These are phyloP conservation scores for Bombus cullumanus DNA, from an alignment of 1,140 invertebrate genomes.

Conservation along the genomic window DNA sequence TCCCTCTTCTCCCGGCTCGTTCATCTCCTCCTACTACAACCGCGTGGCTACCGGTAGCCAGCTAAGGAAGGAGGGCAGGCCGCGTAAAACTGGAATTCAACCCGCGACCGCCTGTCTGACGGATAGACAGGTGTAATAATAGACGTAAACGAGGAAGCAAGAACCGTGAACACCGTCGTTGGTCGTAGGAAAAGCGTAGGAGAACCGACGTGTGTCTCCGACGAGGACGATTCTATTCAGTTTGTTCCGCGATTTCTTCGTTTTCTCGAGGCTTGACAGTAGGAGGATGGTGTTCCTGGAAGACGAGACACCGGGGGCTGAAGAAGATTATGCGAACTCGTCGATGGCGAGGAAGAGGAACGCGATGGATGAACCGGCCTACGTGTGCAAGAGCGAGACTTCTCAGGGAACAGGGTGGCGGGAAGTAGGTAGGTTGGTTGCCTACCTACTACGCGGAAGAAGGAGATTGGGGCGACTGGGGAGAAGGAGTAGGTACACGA, in stretches of 20 bases:
- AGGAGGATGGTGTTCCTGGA: background rate
- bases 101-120: conserved; percentile 61
- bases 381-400: conserved; percentile 30
- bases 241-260: too few species aligned
- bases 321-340: conserved; percentile 5
- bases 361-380: conserved; percentile 20
- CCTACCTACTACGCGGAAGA: conserved; percentile 79
- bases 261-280: background rate
- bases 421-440: conserved; percentile 74
- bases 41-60: conserved; percentile 12
- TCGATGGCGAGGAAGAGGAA: conserved; percentile 13
- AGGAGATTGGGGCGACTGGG: conserved; percentile 72
- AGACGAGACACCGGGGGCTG: background rate
- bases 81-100: conserved; percentile 79
- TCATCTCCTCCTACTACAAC: conserved; percentile 66
- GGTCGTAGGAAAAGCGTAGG: background rate
- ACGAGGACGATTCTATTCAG: too few species aligned
- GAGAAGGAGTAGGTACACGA: conserved; percentile 76
- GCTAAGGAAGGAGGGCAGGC: conserved; percentile 57
- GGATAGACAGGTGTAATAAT: conserved; percentile 79
- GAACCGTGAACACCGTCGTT: background rate
- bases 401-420: conserved; percentile 67
- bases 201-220: background rate
- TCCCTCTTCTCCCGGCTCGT: conserved; percentile 54
- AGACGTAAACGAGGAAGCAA: conserved; percentile 73